These are phyloP conservation scores for Eurystomus glaucurus DNA, from an alignment of 2,797 vertebrate species.

Conservation along the genomic window DNA sequence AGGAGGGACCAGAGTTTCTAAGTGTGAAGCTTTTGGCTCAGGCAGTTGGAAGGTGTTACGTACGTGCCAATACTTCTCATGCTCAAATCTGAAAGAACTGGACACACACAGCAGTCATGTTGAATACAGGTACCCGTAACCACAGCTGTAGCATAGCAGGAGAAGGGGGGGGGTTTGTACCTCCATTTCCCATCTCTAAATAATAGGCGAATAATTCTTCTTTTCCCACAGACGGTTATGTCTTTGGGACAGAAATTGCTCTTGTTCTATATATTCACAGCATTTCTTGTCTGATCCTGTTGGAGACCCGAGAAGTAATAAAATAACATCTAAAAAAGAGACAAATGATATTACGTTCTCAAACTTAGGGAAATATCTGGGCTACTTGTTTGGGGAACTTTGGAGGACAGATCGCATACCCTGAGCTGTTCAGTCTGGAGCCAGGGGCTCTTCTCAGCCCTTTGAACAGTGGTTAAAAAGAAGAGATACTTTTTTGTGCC, in stretches of 20 bases:
- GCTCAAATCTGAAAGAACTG: not conserved
- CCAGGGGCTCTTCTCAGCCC: not conserved
- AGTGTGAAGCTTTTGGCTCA: not conserved
- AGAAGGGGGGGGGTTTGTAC: not conserved
- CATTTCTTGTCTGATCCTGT: not conserved
- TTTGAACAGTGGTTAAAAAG: not conserved
- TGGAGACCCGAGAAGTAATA: not conserved
- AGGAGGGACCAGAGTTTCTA: not conserved
- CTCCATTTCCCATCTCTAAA: not conserved
- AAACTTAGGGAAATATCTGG: not conserved
- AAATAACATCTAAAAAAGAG: not conserved
- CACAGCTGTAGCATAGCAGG: not conserved
- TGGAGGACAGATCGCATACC: not conserved
- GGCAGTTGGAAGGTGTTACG: not conserved
- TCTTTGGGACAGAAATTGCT: not conserved
- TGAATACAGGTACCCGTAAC: not conserved
- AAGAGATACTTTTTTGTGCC: not conserved
- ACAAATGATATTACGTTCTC: accelerated
- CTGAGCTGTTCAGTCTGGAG: not conserved
- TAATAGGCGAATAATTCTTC: not conserved
- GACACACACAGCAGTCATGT: not conserved
- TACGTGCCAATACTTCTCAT: not conserved
- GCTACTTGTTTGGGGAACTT: not conserved
- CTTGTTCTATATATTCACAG: not conserved
- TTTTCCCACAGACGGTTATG: not conserved